Conservation (phyloP, 2,888 invertebrate genomes). For the Achlya flavicornis region DNA sequence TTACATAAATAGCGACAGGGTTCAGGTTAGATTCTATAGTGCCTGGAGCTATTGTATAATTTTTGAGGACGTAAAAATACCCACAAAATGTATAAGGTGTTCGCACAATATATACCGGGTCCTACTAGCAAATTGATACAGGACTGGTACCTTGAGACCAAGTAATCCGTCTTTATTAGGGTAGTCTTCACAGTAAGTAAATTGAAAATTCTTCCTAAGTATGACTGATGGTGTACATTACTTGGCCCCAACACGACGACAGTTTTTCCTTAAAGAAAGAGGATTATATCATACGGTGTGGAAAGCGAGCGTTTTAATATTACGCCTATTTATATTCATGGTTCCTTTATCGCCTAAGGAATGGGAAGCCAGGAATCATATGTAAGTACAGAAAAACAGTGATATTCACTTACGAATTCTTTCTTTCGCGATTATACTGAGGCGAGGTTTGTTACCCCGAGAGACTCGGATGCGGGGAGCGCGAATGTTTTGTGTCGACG, state of each 20-base stretch:
- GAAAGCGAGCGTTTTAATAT: conserved; percentile 76
- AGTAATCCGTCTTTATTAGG: conserved; percentile 78
- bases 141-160: conserved; percentile 50
- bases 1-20: conserved; percentile 29
- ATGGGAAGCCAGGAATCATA: conserved; percentile 66
- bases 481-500: conserved; percentile 37
- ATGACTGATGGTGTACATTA: conserved; percentile 82
- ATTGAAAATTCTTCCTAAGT: conserved; percentile 82
- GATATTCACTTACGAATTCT: conserved; percentile 72
- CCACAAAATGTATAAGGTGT: conserved; percentile 7
- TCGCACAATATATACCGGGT: conserved; percentile 32
- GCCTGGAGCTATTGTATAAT: background rate
- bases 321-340: conserved; percentile 80
- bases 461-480: conserved; percentile 15
- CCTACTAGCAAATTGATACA: conserved; percentile 56
- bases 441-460: conserved; percentile 25
- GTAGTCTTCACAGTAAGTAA: conserved; percentile 67
- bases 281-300: conserved; percentile 72
- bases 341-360: conserved; percentile 60
- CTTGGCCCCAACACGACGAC: conserved; percentile 72
- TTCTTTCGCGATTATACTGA: conserved; percentile 47
- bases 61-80: conserved; percentile 1
- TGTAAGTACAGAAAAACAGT: conserved; percentile 66
- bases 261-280: conserved; percentile 73
- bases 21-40: background rate